Percentiles rank a stretch among this genome's conserved stretches.
Conservation (phyloP, 2,113 vertebrate genomes). For the Aythya baeri region DNA sequence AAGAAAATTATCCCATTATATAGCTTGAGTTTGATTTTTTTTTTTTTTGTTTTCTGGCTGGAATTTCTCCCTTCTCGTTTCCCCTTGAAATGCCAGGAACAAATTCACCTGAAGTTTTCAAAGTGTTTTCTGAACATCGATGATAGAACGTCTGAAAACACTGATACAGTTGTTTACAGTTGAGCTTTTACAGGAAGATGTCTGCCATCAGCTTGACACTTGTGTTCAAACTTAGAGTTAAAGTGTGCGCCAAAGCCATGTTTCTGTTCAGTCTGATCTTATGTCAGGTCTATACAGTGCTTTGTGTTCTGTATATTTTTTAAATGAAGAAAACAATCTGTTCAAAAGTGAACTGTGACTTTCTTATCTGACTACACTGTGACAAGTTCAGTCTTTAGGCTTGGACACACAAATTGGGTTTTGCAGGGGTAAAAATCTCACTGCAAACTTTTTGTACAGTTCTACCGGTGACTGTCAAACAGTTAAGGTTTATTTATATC, state of each 20-base stretch:
- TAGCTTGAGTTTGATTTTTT: background rate
- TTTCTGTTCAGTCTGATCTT: background rate
- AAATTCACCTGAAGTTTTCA: background rate
- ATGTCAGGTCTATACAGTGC: background rate
- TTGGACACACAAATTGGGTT: background rate
- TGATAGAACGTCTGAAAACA: background rate
- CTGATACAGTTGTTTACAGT: background rate
- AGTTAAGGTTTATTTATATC: background rate
- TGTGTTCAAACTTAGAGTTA: background rate
- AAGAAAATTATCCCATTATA: background rate
- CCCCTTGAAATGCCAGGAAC: background rate
- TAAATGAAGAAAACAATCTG: background rate
- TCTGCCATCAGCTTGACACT: background rate
- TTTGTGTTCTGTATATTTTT: background rate
- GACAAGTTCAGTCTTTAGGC: background rate
- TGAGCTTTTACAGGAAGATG: background rate
- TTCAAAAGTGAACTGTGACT: background rate
- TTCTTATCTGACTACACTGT: background rate
- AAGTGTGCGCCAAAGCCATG: background rate
- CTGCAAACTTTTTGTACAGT: background rate
- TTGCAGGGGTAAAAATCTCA: background rate
- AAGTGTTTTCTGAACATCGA: background rate
- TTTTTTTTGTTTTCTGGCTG: background rate
- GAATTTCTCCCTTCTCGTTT: background rate
- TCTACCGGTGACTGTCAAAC: background rate